Evolutionary conservation across 2,888 invertebrate genomes (phyloP).

Genomic region (Diarsia mendica): DNA sequence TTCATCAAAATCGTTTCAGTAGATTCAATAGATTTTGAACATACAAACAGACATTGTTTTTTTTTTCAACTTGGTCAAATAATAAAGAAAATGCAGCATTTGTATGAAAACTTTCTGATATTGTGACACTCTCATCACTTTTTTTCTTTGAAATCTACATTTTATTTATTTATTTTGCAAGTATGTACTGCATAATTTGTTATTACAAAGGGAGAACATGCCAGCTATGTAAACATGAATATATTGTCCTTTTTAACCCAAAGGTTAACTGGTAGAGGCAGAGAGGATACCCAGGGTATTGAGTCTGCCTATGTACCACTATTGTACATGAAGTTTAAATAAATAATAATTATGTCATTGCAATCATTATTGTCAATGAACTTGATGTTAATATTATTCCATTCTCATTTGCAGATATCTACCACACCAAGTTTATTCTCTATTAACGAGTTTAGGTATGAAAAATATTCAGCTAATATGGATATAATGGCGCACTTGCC

Average conservation of each 20-base stretch:
- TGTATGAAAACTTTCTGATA: not conserved
- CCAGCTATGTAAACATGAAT: conserved; percentile 1
- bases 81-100: not conserved
- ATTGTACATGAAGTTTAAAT: too few species aligned
- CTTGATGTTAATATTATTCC: not conserved
- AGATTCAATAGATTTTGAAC: too few species aligned
- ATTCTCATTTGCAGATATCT: conserved; percentile 88
- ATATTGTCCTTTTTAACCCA: not conserved
- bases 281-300: too few species aligned
- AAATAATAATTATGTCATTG: not conserved
- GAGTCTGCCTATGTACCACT: too few species aligned
- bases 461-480: conserved; percentile 84
- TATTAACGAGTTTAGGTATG: conserved; percentile 90
- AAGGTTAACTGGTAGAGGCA: too few species aligned
- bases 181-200: not conserved
- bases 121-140: not conserved
- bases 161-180: not conserved
- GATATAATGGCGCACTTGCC: conserved; percentile 92
- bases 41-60: too few species aligned
- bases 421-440: conserved; percentile 93
- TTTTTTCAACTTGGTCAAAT: not conserved
- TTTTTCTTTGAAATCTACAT: not conserved
- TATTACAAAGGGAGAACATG: not conserved
- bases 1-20: too few species aligned
- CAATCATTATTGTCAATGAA: not conserved